These are phyloP conservation scores for Cecidostiba fungosa DNA, from an alignment of 2,888 invertebrate genomes.

Conservation along the genomic window DNA sequence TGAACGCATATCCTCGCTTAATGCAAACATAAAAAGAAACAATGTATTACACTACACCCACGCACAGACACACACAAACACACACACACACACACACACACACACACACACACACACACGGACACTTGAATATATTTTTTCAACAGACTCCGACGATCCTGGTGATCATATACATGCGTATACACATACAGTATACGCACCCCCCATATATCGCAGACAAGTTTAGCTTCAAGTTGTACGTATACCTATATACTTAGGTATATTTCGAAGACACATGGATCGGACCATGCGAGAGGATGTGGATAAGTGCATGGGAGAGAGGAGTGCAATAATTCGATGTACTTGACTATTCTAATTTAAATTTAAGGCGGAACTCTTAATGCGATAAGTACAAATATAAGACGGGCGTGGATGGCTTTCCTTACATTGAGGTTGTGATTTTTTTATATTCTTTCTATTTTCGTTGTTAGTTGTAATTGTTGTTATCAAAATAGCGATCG, in stretches of 20 bases:
- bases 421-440: constrained; percentile 4
- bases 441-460: not conserved
- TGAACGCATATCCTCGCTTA: constrained; percentile 50
- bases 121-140: constrained; percentile 49
- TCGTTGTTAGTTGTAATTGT: not conserved
- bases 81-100: not conserved
- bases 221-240: not conserved
- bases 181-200: not conserved
- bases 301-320: not conserved
- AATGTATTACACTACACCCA: not conserved
- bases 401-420: constrained; percentile 23
- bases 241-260: not conserved
- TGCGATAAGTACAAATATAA: constrained; percentile 60
- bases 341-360: constrained; percentile 57
- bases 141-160: constrained; percentile 57
- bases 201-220: not conserved
- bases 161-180: constrained; percentile 50
- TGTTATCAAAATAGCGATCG: not conserved
- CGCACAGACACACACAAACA: not conserved
- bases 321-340: constrained; percentile 61
- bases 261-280: not conserved
- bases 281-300: not conserved
- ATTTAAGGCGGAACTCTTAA: constrained; percentile 44
- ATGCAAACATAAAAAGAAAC: not conserved
- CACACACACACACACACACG: not conserved